Base-by-base conservation (phyloP, 2,797 vertebrate species). In the Melanotaenia boesemani region DNA sequence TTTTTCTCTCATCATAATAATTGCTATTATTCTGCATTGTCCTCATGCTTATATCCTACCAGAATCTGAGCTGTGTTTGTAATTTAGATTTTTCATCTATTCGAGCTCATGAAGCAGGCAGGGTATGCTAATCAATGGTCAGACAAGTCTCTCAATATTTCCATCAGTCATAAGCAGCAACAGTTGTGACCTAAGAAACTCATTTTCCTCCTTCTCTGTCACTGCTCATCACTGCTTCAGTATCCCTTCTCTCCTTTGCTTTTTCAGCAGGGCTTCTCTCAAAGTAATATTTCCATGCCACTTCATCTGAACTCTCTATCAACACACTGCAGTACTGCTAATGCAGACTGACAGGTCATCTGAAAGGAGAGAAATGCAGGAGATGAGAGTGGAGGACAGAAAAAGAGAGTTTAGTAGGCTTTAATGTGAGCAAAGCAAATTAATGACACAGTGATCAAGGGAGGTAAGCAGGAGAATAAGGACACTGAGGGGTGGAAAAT, bases 321-420 rank as follows among this genome's bases (percentile, higher is more conserved):
- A 81, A 75, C 81, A 39, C 81, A 76, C 60, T 57, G 78, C 83
- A 73, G 87, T 74, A 6, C 72, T 73, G 87, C 84, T 87, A 90
- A 89, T 79, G 71, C 82, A 83, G 87, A 91, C 65, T 86, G 88
- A 86, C 88, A 79, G 88, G 76, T 92, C 77, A 78, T 67, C 81
- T 56, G 76, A 79, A 54, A 62, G 12, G 65, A 72, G 82, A 74
- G 85, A 48, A 65, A 62, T 68, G 57, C 61, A 68, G 72, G 16
- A 37, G 70, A 58, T 34, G 70, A 68, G 63, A 48, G 76, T 3
- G 2, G 36, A 70, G 69, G 55, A 52, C 20, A 64, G 63, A 76
- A 72, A 76, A 69, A 62, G 36, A 62, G 70, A 59, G 72, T 76
- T 77, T 84, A 54, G 82, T 61, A 78, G 71, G 77, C 78, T 81